Base-by-base conservation (phyloP, 2,113 vertebrate genomes). In the Peromyscus polionotus region DNA sequence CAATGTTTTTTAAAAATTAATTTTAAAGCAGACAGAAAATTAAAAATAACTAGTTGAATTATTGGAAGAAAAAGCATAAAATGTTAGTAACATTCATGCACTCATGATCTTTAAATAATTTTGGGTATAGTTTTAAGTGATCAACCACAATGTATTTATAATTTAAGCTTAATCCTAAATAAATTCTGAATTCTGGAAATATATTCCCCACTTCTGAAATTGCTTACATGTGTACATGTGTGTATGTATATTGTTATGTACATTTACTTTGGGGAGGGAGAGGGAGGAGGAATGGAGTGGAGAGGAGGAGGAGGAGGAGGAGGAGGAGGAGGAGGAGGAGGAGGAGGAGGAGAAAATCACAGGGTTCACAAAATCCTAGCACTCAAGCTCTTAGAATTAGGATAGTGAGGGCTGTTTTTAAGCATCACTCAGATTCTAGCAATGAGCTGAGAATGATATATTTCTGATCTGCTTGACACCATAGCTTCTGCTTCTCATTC, bases 71-170 rank as follows among this genome's bases (percentile, higher is more conserved):
- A 72, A 83, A 63, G 59, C 4, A 54, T 72, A 77, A 68, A 76
- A 90, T 92, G 26, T 79, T 83, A 79, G 2, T 68, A 89, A 73
- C 33, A 68, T 83, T 93, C 61, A 95, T 73, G 14, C 61, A 72
- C 51, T 96, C 95, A 94, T 5, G 91, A 80, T 24, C 39, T 88
- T 42, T 90, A 72, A 94, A 68, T 95, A 36, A 4, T 88, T 95
- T 86, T 68, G 54, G 51, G 73, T 94, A 33, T 88, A 87, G 68
- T 90, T 95, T 93, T 92, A 97, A 92, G 45, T 45, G 67, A 31
- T 45, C 88, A 90, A 90, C 10, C 24, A 14, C 5, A 72, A 94
- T 75, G 36, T 42, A 93, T n/a, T 88, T 94, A 20, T 54, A 11
- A 68, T 63, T 94, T 93, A 20, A 89, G 4, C 11, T 88, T 95